These are phyloP conservation scores for Tetragonula clypearis DNA, from an alignment of 1,140 invertebrate genomes.

Conservation along the genomic window DNA sequence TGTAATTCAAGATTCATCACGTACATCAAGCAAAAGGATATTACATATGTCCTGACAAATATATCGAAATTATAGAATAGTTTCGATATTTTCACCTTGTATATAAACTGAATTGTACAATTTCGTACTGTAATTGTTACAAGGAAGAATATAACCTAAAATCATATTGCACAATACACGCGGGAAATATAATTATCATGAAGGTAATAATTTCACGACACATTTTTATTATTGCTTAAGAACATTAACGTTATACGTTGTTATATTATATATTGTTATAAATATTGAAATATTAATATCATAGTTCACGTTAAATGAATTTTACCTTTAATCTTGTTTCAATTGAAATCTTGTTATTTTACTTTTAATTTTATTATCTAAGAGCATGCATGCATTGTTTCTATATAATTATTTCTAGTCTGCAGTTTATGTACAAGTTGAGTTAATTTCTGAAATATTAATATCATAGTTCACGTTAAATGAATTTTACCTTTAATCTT, in stretches of 20 bases:
- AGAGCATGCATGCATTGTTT: neutral
- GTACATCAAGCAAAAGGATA: neutral
- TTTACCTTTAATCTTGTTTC: too few relatives aligned
- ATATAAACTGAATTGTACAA: neutral
- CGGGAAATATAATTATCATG: constrained; percentile 46
- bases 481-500: too few relatives aligned
- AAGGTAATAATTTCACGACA: constrained; percentile 30
- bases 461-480: neutral
- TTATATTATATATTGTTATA: too few relatives aligned
- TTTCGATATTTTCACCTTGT: constrained; percentile 2
- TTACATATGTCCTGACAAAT: neutral
- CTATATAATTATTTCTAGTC: neutral
- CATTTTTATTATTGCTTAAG: neutral
- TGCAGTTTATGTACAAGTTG: neutral
- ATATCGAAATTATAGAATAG: neutral
- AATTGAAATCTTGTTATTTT: neutral
- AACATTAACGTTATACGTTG: too few relatives aligned
- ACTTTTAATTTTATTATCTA: neutral
- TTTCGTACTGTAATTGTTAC: neutral
- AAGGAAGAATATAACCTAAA: constrained; percentile 12
- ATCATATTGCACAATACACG: neutral
- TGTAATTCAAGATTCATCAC: neutral
- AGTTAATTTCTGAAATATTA: neutral
- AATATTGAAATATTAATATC: neutral
- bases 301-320: neutral